Base-by-base conservation (phyloP, 2,888 invertebrate species). In the Synergus itoensis region DNA sequence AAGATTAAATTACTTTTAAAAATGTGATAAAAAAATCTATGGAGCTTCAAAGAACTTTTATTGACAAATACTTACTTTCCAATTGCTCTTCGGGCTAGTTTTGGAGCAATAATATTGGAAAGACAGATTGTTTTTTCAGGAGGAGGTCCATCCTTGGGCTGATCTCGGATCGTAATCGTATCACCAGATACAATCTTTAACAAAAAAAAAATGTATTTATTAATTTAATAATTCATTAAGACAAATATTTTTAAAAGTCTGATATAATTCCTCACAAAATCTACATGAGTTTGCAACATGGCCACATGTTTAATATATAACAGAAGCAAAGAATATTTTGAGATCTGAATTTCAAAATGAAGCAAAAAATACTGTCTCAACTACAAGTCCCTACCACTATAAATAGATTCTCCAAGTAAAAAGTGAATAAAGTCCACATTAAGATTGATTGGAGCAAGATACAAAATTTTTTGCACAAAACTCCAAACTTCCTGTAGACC, bases 121-220 rank as follows among this genome's bases (percentile, higher is more conserved):
- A 99, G 95, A 84, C 96, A 96, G 77, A 99, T 95, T 85, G 97
- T 96, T 93, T 97, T 96, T 93, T 99, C 99, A 82, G 97, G 97
- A 76, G 97, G 96, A 63, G 99, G 99, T 21, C 98, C 97, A 79
- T 95, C 95, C 90, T 95, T 95, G 0, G 96, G 96, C 84, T 95
- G 94, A 83, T 96, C 98, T 90, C 98, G 95, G 87, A 99, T 97
- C 75, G 99, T 96, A 81, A 99, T 95, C 80, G 99, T 97, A 93
- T 99, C 99, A 80, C 99, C 99, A 81, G 99, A 99, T 83, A 98
- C 94, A 83, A 99, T 96, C 99, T 80, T 67, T 75, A 48, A 45
- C 79, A 69, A 79, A 80, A 53, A 67, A 67, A 77, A 21, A 79
- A 81, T 78, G 21, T n/a, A 45, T 45, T 45, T 65, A n/a, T 8